Percentiles rank a stretch among this genome's conserved stretches.
Evolutionary conservation across 2,888 invertebrate species (phyloP).

Genomic region (Hirtodrosophila confusa): DNA sequence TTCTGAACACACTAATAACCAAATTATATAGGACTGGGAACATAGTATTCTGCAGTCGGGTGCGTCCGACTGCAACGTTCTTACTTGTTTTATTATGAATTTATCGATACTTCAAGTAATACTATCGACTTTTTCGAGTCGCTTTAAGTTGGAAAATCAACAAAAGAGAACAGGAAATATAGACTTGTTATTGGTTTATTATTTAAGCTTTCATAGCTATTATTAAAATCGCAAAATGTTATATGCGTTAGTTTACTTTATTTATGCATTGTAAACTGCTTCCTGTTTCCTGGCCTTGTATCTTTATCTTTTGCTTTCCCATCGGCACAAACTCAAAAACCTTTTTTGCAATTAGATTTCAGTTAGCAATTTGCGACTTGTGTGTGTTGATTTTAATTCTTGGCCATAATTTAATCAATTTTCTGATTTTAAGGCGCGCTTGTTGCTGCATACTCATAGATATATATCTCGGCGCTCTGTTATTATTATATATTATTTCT

Average conservation of each 20-base stretch:
- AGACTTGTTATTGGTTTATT: too few relatives aligned
- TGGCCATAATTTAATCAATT: conserved; percentile 48
- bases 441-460: conserved; percentile 16
- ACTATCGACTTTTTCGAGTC: too few relatives aligned
- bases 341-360: conserved; percentile 14
- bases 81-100: too few relatives aligned
- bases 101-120: too few relatives aligned
- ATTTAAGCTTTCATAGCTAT: too few relatives aligned
- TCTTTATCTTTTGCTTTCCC: conserved; percentile 1
- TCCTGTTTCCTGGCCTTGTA: conserved; percentile 3
- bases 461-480: conserved; percentile 33
- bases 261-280: conserved; percentile 4
- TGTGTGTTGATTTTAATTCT: conserved; percentile 42
- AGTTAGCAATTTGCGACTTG: conserved; percentile 22
- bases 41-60: too few relatives aligned
- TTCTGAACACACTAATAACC: too few relatives aligned
- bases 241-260: too few relatives aligned
- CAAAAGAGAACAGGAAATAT: background rate
- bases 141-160: conserved; percentile 1
- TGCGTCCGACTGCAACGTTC: too few relatives aligned
- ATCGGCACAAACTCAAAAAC: background rate
- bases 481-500: conserved; percentile 63
- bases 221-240: too few relatives aligned
- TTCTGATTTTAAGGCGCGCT: conserved; percentile 30
- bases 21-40: too few relatives aligned